Percentiles rank a stretch among this genome's conserved stretches.
These are phyloP conservation scores for Lophotis ruficrista DNA, from an alignment of 2,113 vertebrate genomes.

Conservation along the genomic window DNA sequence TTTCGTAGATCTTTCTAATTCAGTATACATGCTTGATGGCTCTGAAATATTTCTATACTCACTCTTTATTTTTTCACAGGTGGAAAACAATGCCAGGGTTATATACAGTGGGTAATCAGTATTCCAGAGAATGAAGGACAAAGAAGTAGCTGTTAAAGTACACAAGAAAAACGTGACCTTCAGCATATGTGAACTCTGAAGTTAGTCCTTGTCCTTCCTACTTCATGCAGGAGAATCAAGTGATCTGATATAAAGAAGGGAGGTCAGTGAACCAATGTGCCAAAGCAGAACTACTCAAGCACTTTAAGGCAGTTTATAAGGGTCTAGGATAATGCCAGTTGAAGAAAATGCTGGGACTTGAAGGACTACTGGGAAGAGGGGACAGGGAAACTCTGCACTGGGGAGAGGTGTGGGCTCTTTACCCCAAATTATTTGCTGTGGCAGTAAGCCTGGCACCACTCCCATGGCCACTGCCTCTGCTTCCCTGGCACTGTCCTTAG, in stretches of 20 bases:
- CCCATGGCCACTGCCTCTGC: neutral
- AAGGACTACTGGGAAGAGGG: neutral
- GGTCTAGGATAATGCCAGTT: neutral
- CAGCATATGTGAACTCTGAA: neutral
- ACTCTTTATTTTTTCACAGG: neutral
- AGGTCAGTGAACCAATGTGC: neutral
- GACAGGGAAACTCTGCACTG: accelerated
- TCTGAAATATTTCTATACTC: neutral
- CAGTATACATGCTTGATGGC: neutral
- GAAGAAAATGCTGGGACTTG: neutral
- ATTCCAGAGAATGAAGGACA: neutral
- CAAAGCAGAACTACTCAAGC: neutral
- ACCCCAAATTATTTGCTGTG: neutral
- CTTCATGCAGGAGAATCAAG: neutral
- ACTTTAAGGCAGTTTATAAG: neutral
- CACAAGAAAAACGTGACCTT: neutral
- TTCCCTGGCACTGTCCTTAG: neutral
- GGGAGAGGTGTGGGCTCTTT: neutral
- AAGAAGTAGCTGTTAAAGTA: neutral
- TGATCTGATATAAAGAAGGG: neutral
- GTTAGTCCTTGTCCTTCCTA: neutral
- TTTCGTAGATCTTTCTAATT: neutral
- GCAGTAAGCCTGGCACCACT: neutral
- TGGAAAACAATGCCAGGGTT: neutral
- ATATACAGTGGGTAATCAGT: neutral